Evolutionary conservation across 2,113 vertebrate genomes (phyloP).

Genomic region (Charina bottae): DNA sequence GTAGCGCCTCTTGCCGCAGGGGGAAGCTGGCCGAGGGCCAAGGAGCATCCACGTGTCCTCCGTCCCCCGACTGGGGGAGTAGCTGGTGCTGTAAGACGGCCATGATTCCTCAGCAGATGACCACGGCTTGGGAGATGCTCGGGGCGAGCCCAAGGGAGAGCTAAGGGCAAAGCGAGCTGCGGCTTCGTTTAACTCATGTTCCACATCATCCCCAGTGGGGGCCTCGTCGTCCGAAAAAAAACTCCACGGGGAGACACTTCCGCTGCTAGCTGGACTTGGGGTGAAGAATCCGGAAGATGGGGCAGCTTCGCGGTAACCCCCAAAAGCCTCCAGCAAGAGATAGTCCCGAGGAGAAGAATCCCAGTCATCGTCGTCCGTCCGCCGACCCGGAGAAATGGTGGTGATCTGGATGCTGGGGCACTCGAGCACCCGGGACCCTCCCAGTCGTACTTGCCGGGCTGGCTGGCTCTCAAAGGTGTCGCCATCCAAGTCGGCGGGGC

Average conservation of each 20-base stretch:
- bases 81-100: slow-evolving; percentile 53
- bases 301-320: slow-evolving; percentile 80
- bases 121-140: slow-evolving; percentile 71
- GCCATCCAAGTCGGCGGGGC: slow-evolving; percentile 79
- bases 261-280: slow-evolving; percentile 89
- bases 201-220: slow-evolving; percentile 87
- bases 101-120: slow-evolving; percentile 59
- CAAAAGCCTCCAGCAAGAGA: slow-evolving; percentile 84
- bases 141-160: slow-evolving; percentile 72
- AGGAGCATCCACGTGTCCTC: slow-evolving; percentile 70
- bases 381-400: slow-evolving; percentile 85
- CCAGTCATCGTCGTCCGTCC: slow-evolving; percentile 57
- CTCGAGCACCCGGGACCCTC: slow-evolving; percentile 79
- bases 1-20: slow-evolving; percentile 85
- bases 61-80: slow-evolving; percentile 54
- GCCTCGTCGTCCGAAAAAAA: slow-evolving; percentile 86
- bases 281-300: slow-evolving; percentile 77
- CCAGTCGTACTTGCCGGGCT: slow-evolving; percentile 85
- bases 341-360: slow-evolving; percentile 81
- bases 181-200: slow-evolving; percentile 82
- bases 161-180: slow-evolving; percentile 80
- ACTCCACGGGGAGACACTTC: slow-evolving; percentile 87
- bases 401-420: slow-evolving; percentile 95
- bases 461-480: slow-evolving; percentile 91
- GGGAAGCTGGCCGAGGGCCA: slow-evolving; percentile 83